Percentiles rank a stretch among this genome's conserved stretches.
Evolutionary conservation across 2,113 vertebrate genomes (phyloP).

Genomic region (Ciconia stormi): DNA sequence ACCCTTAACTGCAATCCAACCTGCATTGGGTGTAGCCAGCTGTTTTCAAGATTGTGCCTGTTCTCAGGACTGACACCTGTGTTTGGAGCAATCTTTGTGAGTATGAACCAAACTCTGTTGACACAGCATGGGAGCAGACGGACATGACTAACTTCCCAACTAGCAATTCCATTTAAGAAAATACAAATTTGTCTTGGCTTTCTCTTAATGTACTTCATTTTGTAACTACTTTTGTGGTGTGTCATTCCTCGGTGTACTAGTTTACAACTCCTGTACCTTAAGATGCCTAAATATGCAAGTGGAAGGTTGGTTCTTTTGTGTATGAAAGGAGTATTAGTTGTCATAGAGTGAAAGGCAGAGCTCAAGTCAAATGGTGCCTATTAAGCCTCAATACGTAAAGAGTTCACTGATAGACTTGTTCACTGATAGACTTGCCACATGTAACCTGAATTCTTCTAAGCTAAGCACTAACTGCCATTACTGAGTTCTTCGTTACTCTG

Average conservation of each 20-base stretch:
- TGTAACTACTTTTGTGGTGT: neutral
- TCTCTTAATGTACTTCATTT: neutral
- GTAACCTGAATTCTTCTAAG: neutral
- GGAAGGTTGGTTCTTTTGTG: neutral
- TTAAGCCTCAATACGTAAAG: neutral
- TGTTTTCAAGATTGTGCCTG: neutral
- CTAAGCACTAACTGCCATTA: neutral
- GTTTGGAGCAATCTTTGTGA: neutral
- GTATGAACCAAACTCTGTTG: fast-evolving
- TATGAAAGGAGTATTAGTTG: neutral
- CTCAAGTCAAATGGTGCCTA: neutral
- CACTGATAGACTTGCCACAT: neutral
- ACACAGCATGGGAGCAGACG: neutral
- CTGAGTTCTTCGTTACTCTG: neutral
- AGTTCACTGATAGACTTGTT: neutral
- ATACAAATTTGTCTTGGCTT: neutral
- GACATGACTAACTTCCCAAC: neutral
- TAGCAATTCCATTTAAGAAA: neutral
- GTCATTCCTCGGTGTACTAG: neutral
- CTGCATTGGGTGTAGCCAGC: neutral
- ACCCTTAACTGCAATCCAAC: neutral
- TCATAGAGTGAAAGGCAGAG: neutral
- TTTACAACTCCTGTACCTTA: neutral
- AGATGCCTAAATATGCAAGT: neutral
- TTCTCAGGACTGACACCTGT: fast-evolving